Evolutionary conservation across 2,113 vertebrate genomes (phyloP).

Genomic region (Tonatia bakeri): DNA sequence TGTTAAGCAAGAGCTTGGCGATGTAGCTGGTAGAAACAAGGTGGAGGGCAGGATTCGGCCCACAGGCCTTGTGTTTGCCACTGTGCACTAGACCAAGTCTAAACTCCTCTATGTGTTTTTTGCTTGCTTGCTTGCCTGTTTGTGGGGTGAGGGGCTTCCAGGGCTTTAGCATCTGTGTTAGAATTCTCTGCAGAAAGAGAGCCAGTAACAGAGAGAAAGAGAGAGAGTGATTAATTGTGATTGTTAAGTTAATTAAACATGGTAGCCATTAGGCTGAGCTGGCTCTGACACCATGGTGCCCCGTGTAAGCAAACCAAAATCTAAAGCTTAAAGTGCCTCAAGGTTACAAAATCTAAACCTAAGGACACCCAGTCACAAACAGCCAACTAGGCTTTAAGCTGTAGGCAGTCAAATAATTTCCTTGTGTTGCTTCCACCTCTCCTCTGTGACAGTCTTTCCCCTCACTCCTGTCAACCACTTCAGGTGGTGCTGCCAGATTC

Average conservation of each 20-base stretch:
- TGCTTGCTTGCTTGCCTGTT: not conserved
- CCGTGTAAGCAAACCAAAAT: not conserved
- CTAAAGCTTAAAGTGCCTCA: not conserved
- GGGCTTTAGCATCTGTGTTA: not conserved
- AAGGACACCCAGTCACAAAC: not conserved
- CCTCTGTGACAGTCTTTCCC: not conserved
- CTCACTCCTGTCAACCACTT: not conserved
- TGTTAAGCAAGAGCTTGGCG: too few species aligned
- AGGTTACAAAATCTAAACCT: not conserved
- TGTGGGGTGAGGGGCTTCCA: not conserved
- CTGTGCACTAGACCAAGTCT: not conserved
- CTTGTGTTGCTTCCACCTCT: not conserved
- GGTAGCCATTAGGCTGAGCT: not conserved
- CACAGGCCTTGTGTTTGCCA: too few species aligned
- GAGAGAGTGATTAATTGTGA: not conserved
- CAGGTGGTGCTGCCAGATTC: not conserved
- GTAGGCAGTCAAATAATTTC: not conserved
- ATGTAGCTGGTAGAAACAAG: too few species aligned
- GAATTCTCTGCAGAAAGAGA: not conserved
- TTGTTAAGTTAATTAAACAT: not conserved
- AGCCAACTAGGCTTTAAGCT: not conserved
- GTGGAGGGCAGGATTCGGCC: too few species aligned
- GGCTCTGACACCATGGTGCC: not conserved
- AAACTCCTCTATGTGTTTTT: not conserved
- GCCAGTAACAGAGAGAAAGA: not conserved